A percentile compares a stretch with the other conserved stretches of the same genome.
Conservation (phyloP, 2,888 invertebrate species). For the Mesorhabditis spiculigera region DNA sequence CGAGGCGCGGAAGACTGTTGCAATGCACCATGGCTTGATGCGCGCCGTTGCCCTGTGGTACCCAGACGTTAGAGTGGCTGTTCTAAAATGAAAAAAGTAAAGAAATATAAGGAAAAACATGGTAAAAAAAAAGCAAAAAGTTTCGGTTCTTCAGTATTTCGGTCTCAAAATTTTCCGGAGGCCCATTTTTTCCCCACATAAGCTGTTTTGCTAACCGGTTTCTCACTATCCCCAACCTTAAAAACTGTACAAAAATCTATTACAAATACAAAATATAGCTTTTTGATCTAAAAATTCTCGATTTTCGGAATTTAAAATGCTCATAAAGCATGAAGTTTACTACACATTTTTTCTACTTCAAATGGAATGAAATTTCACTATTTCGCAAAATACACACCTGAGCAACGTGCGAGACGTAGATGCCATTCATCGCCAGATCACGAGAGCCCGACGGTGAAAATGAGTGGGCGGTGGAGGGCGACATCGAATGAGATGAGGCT, state of each 20-base stretch:
- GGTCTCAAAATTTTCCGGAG: neutral
- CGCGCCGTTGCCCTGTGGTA: conserved; percentile 31
- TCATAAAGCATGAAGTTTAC: neutral
- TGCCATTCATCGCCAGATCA: neutral
- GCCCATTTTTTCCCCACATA: neutral
- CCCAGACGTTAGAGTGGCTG: conserved; percentile 28
- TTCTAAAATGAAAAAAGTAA: neutral
- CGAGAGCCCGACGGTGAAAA: neutral
- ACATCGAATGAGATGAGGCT: neutral
- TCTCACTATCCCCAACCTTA: too few species aligned
- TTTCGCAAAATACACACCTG: neutral
- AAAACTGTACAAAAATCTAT: too few species aligned
- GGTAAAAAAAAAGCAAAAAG: too few species aligned
- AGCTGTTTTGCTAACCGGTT: neutral
- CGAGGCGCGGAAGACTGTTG: conserved; percentile 37
- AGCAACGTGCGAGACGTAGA: neutral
- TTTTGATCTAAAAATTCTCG: too few species aligned
- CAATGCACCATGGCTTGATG: conserved; percentile 31
- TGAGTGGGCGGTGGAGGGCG: conserved; percentile 5
- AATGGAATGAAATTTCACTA: neutral
- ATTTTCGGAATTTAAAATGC: too few species aligned
- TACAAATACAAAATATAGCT: too few species aligned
- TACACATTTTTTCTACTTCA: neutral
- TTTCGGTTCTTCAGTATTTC: neutral
- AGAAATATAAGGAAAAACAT: neutral